Evolutionary conservation across 2,797 vertebrate species (phyloP).

Genomic region (Pygocentrus nattereri): DNA sequence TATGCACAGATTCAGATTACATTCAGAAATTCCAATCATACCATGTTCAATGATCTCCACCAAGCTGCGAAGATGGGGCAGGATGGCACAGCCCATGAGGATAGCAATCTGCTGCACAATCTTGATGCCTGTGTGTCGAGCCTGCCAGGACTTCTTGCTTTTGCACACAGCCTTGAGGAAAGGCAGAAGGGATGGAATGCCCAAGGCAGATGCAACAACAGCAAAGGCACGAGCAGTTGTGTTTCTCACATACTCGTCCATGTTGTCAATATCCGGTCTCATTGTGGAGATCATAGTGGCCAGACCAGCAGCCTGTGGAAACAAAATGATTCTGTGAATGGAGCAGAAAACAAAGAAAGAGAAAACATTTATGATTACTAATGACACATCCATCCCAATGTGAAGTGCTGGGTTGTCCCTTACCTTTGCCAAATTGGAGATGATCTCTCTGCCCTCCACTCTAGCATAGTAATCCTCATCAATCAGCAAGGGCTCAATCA

Average conservation of each 20-base stretch:
- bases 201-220: slow-evolving; percentile 95
- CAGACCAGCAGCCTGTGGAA: slow-evolving; percentile 91
- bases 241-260: slow-evolving; percentile 99
- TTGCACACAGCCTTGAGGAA: slow-evolving; percentile 99
- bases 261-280: slow-evolving; percentile 99
- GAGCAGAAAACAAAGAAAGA: neutral
- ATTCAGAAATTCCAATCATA: slow-evolving; percentile 67
- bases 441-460: slow-evolving; percentile 99
- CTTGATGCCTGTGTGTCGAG: slow-evolving; percentile 97
- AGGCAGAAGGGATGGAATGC: slow-evolving; percentile 96
- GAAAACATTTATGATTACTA: neutral
- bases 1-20: neutral
- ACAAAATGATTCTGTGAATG: neutral
- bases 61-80: slow-evolving; percentile 98
- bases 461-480: slow-evolving; percentile 99
- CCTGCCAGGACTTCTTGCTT: slow-evolving; percentile 99
- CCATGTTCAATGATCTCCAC: slow-evolving; percentile 99
- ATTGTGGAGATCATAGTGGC: slow-evolving; percentile 99
- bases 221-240: slow-evolving; percentile 98
- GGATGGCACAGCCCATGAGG: slow-evolving; percentile 98
- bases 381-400: neutral
- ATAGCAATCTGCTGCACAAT: slow-evolving; percentile 99
- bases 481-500: slow-evolving; percentile 96
- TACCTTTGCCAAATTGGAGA: slow-evolving; percentile 99
- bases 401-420: neutral